Percentiles rank a stretch among this genome's conserved stretches.
phyloP scores from a whole-genome alignment of 1,140 invertebrate species.

The Drosophila simulans region DNA sequence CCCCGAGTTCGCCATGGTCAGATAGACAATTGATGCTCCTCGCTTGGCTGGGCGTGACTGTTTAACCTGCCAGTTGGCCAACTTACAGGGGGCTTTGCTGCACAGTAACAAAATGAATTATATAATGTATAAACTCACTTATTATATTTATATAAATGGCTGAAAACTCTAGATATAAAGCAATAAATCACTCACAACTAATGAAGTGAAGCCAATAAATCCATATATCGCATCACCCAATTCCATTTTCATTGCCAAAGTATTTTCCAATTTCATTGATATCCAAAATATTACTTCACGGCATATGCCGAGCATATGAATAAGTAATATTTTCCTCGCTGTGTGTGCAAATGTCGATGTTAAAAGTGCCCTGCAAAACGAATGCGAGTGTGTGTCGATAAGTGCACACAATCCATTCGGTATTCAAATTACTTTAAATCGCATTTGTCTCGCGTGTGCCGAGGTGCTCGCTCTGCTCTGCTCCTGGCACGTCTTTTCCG shows the following conservation, averaged over 20 bases:
- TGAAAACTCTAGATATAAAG: neutral
- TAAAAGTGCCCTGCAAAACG: slow-evolving; percentile 18
- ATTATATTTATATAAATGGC: neutral
- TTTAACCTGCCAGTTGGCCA: slow-evolving; percentile 62
- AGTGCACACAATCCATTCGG: slow-evolving; percentile 81
- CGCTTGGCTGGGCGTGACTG: slow-evolving; percentile 58
- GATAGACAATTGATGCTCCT: slow-evolving; percentile 72
- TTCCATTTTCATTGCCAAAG: neutral
- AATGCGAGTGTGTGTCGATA: slow-evolving; percentile 52
- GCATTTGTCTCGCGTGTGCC: slow-evolving; percentile 74
- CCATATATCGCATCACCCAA: neutral
- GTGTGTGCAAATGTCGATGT: slow-evolving; percentile 14
- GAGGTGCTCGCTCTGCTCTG: slow-evolving; percentile 22
- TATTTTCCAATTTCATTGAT: neutral
- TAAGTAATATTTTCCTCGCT: slow-evolving; percentile 13
- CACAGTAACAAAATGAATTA: slow-evolving; percentile 3
- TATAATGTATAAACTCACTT: neutral
- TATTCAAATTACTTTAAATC: slow-evolving; percentile 82
- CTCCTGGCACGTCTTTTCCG: slow-evolving; percentile 52
- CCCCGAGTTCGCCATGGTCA: slow-evolving; percentile 55
- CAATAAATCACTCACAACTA: neutral
- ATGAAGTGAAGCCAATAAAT: too few relatives aligned
- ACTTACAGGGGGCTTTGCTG: slow-evolving; percentile 32
- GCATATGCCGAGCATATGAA: slow-evolving; percentile 1
- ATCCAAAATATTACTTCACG: neutral